Evolutionary conservation across 2,888 invertebrate species (phyloP), one percentile per base, ranked within the genome.

Genomic region (Amorpha juglandis): DNA sequence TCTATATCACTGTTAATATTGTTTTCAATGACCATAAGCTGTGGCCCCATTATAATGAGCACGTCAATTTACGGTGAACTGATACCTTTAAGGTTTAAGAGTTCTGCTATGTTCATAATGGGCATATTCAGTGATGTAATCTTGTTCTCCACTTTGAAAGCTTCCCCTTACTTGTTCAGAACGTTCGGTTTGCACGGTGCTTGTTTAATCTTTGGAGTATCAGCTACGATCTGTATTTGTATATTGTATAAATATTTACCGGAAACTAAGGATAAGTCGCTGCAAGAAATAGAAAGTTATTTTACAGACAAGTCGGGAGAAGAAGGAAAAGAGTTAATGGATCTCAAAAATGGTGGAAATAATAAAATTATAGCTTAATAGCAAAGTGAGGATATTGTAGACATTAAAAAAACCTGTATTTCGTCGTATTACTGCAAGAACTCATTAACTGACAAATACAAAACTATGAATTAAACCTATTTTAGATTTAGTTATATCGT

Each of bases 181-280:
- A 48, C 51, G 4, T 64, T 73, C 14, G 69, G 63, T 9, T 65
- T 76, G 50, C 71, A 76, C 19, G 74, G 74, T 3, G 65, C 72
- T 7, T 77, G 73, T 67, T 58, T 77, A 33, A 71, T 75, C 33
- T 76, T 68, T 66, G 74, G 70, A 6, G 21, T 76, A 8, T 67
- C 68, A 6, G 65, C 72, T 2, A 66, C 69, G 6, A 35, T 72
- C 27, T 70, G 66, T 42, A 66, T 67, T 14, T 42, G 62, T 16
- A n/a, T 74, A 21, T 50, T 74, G 19, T 74, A 70, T 53, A 69
- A 68, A 42, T 75, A 69, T 68, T 68, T 77, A 45, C 77, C 73
- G 27, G 75, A 77, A 68, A 76, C 78, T 0, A 74, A 76, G 65
- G 72, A 74, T 47, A 75, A 72, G 62, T 68, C 72, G 21, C 51